Evolutionary conservation across 2,888 invertebrate genomes (phyloP).

Genomic region (Abrostola triplasia): DNA sequence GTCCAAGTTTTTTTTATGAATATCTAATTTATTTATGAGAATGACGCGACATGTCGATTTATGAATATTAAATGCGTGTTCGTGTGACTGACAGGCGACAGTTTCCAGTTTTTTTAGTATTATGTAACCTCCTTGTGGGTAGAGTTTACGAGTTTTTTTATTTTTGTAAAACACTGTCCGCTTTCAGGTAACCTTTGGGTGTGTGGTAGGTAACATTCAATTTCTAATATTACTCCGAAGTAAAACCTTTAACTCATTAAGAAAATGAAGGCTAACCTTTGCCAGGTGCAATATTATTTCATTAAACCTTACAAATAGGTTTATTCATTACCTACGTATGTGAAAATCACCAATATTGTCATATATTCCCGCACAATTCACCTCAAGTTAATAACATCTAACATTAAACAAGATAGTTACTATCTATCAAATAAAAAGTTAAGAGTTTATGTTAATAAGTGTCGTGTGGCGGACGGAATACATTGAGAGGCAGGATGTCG

Average conservation of each 20-base stretch:
- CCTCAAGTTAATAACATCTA: not conserved
- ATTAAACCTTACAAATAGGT: no score
- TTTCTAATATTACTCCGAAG: no score
- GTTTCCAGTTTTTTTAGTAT: conserved; percentile 49
- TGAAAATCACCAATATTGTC: not conserved
- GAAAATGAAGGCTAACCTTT: no score
- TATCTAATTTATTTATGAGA: conserved; percentile 81
- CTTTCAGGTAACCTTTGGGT: no score
- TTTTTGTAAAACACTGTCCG: not conserved
- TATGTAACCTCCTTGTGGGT: conserved; percentile 28
- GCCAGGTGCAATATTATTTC: no score
- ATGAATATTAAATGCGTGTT: conserved; percentile 76
- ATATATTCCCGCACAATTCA: no score
- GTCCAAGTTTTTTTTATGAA: conserved; percentile 72
- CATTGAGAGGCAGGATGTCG: conserved; percentile 66
- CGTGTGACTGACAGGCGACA: conserved; percentile 62
- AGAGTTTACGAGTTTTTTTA: conserved; percentile 31
- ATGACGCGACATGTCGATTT: conserved; percentile 74
- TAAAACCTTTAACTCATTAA: no score
- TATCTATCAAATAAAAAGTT: conserved; percentile 48
- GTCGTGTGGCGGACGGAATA: conserved; percentile 47
- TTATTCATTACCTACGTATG: not conserved
- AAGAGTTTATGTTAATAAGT: conserved; percentile 66
- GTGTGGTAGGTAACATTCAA: no score
- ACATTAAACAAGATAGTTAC: conserved; percentile 26